Evolutionary conservation across 2,797 vertebrate genomes (phyloP).

Genomic region (Pangasius krempfi): DNA sequence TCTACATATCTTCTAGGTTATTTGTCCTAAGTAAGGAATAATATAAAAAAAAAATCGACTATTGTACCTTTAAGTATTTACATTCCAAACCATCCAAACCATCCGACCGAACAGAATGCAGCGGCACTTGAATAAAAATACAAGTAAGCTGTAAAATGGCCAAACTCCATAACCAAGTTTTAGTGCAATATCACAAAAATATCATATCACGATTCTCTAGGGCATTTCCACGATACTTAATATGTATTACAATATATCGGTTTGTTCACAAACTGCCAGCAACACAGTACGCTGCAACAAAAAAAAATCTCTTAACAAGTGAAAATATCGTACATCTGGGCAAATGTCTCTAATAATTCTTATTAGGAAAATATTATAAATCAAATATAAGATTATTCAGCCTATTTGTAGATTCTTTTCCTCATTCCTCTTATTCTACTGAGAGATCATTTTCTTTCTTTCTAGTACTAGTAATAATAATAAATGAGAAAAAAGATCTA

Average conservation of each 20-base stretch:
- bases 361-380: not conserved
- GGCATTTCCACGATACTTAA: no score
- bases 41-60: no score
- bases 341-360: not conserved
- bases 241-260: not conserved
- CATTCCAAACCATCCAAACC: no score
- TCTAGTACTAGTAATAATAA: not conserved
- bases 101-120: no score
- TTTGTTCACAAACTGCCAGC: not conserved
- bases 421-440: not conserved
- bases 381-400: not conserved
- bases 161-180: no score
- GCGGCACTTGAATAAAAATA: no score
- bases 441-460: not conserved
- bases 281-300: not conserved
- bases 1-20: not conserved
- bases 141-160: no score
- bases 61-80: no score
- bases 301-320: not conserved
- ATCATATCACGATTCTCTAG: no score
- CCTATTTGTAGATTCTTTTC: not conserved
- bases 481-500: not conserved
- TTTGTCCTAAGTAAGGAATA: not conserved
- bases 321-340: not conserved
- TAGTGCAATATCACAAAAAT: no score